Evolutionary conservation across 2,888 invertebrate species (phyloP).

Genomic region (Pristionchus mayeri): DNA sequence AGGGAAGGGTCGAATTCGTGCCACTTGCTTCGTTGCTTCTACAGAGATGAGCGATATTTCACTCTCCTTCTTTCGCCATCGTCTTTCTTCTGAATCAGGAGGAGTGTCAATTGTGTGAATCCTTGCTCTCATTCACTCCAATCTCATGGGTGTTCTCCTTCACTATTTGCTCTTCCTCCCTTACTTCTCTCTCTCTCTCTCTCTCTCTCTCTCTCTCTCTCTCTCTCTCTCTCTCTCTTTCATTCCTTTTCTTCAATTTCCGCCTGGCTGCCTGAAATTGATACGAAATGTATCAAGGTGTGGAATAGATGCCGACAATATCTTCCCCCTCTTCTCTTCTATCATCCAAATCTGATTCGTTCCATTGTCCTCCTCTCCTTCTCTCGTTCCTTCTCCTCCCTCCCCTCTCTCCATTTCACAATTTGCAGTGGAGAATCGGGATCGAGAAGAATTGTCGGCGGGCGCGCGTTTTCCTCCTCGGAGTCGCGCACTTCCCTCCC

Average conservation of each 20-base stretch:
- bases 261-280: not conserved
- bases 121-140: not conserved
- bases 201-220: not conserved
- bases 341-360: constrained; percentile 30
- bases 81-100: too few species aligned
- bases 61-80: not conserved
- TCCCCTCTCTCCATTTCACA: not conserved
- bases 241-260: not conserved
- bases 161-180: not conserved
- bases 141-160: not conserved
- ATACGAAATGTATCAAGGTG: not conserved
- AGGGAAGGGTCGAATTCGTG: too few species aligned
- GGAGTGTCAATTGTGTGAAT: too few species aligned
- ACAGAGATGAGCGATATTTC: too few species aligned
- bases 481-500: constrained; percentile 33
- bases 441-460: constrained; percentile 19
- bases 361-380: constrained; percentile 19
- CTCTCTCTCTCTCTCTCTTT: constrained; percentile 12
- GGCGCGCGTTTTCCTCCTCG: not conserved
- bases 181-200: not conserved
- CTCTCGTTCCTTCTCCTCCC: not conserved
- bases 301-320: not conserved
- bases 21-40: too few species aligned
- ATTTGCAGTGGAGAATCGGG: not conserved
- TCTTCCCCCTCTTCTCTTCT: not conserved